Evolutionary conservation across 2,888 invertebrate genomes (phyloP), one percentile per base, ranked within the genome.

Genomic region (Dromius quadrimaculatus): DNA sequence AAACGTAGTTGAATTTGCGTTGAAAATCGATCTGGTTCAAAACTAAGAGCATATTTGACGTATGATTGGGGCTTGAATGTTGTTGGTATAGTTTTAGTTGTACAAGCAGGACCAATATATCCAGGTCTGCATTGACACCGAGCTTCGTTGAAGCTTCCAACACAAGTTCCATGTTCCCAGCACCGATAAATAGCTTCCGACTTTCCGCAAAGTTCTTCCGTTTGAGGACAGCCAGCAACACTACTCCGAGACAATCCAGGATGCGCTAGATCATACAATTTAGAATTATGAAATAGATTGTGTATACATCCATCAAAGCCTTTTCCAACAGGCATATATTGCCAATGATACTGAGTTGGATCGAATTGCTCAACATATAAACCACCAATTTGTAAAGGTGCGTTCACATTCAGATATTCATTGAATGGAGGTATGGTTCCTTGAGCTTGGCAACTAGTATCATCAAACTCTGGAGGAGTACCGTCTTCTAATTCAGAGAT

Each of bases 231-330:
- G 2, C 97, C 97, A 1, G 93, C 90, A 1, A 91, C 89, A 73
- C 94, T 95, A 80, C 94, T 92, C 76, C 93, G 86, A 0, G 92
- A 92, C 22, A 95, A 84, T 0, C 97, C 97, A 0, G 97, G 96
- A 81, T 94, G 93, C 0, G 96, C 96, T 75, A 99, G 85, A 81
- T 99, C 98, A 82, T 98, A 98, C 64, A 98, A 84, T 81, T 92
- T 94, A 77, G 97, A 97, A 80, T 99, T 98, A 80, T 98, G 97
- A 78, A 97, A 91, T 57, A 99, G 85, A 81, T 99, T 97, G 77
- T 95, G 88, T 72, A 99, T 93, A 83, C 99, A 99, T 8, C 99
- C 99, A 79, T 95, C 94, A 81, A 98, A 98, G 17, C 93, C 93
- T 83, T 93, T 92, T 1, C 93, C 93, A 43, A 92, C 91, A 0